Base-by-base conservation (phyloP, 1,140 invertebrate species). In the Pogonomyrmex barbatus region DNA sequence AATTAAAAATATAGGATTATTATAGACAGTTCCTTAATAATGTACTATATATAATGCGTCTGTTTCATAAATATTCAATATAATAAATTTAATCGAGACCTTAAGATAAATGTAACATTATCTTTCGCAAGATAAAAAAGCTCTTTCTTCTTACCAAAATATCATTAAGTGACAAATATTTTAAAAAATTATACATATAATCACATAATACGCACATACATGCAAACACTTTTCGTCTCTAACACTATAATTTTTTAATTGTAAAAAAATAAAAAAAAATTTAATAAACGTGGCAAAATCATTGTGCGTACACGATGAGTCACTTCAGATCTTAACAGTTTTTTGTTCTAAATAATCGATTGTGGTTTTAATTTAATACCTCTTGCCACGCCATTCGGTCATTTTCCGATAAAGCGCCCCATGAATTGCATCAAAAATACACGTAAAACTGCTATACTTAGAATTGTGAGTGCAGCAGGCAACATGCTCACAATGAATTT, bases 341-440 rank as follows among this genome's bases (percentile, higher is more conserved):
- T 81, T 24, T 39, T 14, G 12, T 47, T 58, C 39, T 52, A 56
- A 54, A 88, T 83, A 78, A 85, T 85, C 56, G 24, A 83, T 58
- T 65, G 65, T 50, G 1, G 45, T 62, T 82, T 88, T 81, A 87
- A 77, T 87, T 78, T 85, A 87, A 68, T 56, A 70, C 14, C 12
- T 50, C 45, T 42, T 42, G 36, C 30, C 62, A 68, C 14, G 36
- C 54, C 47, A 79, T 71, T 82, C 47, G 63, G 73, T 30, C 63
- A 24, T 81, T 88, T 70, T 50, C 81, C 42, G 24, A 89, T 63
- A 87, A 86, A 58, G 63, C 45, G 50, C 45, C 56, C 39, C 47
- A 78, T 78, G 83, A 89, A 89, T 70, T 68, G 58, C 77, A 56
- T 42, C 65, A 58, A 82, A 88, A 87, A 91, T 89, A 77, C 67